A percentile compares a stretch with the other conserved stretches of the same genome.
Evolutionary conservation across 2,888 invertebrate genomes (phyloP).

Genomic region (Drosophila recens): DNA sequence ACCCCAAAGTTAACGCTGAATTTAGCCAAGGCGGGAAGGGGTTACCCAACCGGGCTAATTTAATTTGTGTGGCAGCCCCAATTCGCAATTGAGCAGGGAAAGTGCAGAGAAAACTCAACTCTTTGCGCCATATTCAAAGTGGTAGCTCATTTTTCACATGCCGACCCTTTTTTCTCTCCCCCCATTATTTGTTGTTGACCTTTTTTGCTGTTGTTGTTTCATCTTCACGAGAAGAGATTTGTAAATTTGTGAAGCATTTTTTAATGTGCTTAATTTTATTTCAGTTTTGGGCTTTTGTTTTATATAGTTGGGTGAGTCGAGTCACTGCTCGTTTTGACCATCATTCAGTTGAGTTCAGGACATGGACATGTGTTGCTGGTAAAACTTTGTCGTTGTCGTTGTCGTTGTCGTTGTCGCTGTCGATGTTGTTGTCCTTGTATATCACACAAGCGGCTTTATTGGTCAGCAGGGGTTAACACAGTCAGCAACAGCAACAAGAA

Average conservation of each 20-base stretch:
- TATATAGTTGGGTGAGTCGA: not conserved
- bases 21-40: slow-evolving; percentile 18
- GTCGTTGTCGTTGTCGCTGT: slow-evolving; percentile 62
- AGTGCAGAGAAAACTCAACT: slow-evolving; percentile 1
- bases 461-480: slow-evolving; percentile 76
- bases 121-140: slow-evolving; percentile 55
- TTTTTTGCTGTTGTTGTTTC: not conserved
- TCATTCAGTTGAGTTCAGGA: slow-evolving; percentile 19
- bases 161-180: slow-evolving; percentile 55
- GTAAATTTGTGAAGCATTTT: slow-evolving; percentile 81
- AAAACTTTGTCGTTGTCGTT: slow-evolving; percentile 70
- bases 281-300: slow-evolving; percentile 49
- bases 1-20: slow-evolving; percentile 29
- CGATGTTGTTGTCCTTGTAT: slow-evolving; percentile 67
- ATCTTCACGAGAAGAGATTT: slow-evolving; percentile 60
- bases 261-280: slow-evolving; percentile 79
- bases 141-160: slow-evolving; percentile 70
- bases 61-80: slow-evolving; percentile 56
- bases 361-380: slow-evolving; percentile 67
- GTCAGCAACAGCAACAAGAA: slow-evolving; percentile 33
- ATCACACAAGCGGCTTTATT: slow-evolving; percentile 81
- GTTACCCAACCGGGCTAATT: slow-evolving; percentile 54
- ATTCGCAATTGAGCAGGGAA: slow-evolving; percentile 21
- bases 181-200: slow-evolving; percentile 53
- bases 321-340: slow-evolving; percentile 3